A percentile compares a stretch with the other conserved stretches of the same genome.
These are phyloP conservation scores for Gyps fulvus DNA, from an alignment of 2,113 vertebrate species.

Conservation along the genomic window DNA sequence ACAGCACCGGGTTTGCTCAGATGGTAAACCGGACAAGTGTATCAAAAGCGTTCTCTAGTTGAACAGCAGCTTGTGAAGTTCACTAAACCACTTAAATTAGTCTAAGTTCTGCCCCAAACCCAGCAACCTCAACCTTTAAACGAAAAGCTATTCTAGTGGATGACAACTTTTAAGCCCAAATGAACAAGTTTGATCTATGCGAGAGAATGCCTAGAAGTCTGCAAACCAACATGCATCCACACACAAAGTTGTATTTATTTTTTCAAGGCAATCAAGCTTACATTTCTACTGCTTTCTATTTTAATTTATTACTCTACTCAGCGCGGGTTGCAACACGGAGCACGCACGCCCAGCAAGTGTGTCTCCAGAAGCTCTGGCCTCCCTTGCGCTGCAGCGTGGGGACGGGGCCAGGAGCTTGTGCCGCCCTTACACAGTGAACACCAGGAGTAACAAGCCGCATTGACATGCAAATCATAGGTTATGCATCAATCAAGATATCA, in stretches of 20 bases:
- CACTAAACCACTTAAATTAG: background rate
- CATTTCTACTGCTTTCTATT: background rate
- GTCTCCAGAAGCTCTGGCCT: background rate
- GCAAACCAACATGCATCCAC: rapidly evolving
- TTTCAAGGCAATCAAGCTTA: background rate
- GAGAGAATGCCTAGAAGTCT: background rate
- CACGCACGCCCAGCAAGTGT: rapidly evolving
- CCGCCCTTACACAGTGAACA: rapidly evolving
- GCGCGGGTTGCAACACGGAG: rapidly evolving
- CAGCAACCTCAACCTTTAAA: background rate
- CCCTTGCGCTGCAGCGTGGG: rapidly evolving
- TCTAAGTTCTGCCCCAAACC: background rate
- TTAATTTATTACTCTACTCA: rapidly evolving
- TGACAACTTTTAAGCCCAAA: background rate
- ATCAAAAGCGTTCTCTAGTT: rapidly evolving
- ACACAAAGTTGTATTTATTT: no score
- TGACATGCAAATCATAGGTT: background rate
- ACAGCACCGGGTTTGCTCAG: background rate
- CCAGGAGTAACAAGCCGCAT: background rate
- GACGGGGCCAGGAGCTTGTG: rapidly evolving
- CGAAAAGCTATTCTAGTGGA: background rate
- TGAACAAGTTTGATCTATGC: rapidly evolving
- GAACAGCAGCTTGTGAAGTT: background rate
- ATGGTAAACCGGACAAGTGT: background rate
- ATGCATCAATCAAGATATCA: constrained; percentile 63